phyloP scores from a whole-genome alignment of 1,140 invertebrate species.

The Penaeus japonicus region DNA sequence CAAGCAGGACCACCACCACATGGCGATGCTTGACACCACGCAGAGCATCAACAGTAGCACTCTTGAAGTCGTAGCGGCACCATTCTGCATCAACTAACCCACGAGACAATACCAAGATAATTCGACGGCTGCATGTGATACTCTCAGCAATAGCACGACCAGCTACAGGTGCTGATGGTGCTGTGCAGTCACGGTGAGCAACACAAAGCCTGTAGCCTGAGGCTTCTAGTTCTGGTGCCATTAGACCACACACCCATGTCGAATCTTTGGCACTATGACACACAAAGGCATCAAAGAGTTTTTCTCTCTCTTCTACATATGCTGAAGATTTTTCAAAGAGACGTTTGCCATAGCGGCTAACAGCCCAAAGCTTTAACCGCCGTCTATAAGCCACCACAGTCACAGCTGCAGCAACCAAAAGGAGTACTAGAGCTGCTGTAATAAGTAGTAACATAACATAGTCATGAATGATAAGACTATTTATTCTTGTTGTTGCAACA shows the following conservation, averaged over 20 bases:
- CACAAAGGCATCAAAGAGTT: constrained; percentile 88
- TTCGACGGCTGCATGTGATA: constrained; percentile 73
- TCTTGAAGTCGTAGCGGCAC: constrained; percentile 83
- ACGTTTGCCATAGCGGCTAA: constrained; percentile 61
- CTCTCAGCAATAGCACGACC: constrained; percentile 55
- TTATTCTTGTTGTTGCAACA: constrained; percentile 54
- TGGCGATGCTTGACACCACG: constrained; percentile 38
- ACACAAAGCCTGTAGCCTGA: constrained; percentile 79
- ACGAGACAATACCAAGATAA: constrained; percentile 81
- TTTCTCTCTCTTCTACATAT: constrained; percentile 75
- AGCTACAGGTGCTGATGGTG: constrained; percentile 47
- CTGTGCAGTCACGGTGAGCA: constrained; percentile 77
- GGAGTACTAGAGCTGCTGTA: constrained; percentile 46
- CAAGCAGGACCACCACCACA: constrained; percentile 53
- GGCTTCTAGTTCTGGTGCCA: constrained; percentile 81
- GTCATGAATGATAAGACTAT: constrained; percentile 59
- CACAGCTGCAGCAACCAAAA: constrained; percentile 53
- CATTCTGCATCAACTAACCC: constrained; percentile 88
- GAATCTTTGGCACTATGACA: constrained; percentile 91
- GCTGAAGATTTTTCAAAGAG: constrained; percentile 58
- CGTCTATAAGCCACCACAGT: constrained; percentile 61
- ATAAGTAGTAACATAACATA: constrained; percentile 60
- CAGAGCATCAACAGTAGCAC: constrained; percentile 67
- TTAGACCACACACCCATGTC: constrained; percentile 82
- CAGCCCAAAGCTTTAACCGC: constrained; percentile 59